Evolutionary conservation across 2,797 vertebrate genomes (phyloP).

Genomic region (Gymnodraco acuticeps): DNA sequence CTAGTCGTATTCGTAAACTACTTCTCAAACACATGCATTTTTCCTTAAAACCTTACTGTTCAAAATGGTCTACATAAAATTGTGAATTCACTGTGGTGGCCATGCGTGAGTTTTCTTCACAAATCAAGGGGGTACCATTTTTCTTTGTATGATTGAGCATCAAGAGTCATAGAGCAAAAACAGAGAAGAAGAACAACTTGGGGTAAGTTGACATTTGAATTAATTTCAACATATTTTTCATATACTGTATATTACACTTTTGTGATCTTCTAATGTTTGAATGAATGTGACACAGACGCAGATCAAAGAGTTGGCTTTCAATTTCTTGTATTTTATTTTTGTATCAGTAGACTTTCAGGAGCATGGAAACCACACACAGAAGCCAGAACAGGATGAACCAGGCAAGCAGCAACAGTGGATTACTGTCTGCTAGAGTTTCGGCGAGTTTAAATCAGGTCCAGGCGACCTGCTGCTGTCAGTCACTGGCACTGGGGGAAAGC

Average conservation of each 20-base stretch:
- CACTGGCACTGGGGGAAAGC: conserved; percentile 70
- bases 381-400: conserved; percentile 52
- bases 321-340: conserved; percentile 2
- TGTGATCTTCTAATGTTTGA: not conserved
- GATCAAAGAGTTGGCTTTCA: not conserved
- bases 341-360: conserved; percentile 6
- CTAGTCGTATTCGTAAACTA: no score
- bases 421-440: conserved; percentile 83
- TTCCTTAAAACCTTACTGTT: no score
- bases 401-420: conserved; percentile 64
- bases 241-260: not conserved
- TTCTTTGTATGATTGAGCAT: not conserved
- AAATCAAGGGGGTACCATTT: no score
- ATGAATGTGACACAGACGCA: not conserved
- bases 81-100: no score
- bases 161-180: not conserved
- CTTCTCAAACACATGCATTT: no score
- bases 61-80: no score
- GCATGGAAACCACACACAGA: conserved; percentile 54
- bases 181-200: not conserved
- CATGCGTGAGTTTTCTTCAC: no score
- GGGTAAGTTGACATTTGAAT: not conserved
- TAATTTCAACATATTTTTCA: not conserved
- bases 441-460: conserved; percentile 79
- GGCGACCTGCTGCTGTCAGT: conserved; percentile 86